phyloP scores from a whole-genome alignment of 2,113 vertebrate genomes.

The Neoarius graeffei region DNA sequence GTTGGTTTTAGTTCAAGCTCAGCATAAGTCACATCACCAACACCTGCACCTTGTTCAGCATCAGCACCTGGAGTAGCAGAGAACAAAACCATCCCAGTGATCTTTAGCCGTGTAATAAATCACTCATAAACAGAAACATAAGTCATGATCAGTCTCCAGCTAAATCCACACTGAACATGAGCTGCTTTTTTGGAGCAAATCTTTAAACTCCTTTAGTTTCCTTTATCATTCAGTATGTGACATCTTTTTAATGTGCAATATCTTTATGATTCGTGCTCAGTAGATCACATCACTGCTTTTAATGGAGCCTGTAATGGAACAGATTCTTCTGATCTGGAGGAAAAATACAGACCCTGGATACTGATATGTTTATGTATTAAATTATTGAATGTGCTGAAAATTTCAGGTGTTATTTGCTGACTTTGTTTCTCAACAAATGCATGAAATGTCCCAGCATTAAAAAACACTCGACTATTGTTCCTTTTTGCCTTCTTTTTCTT shows the following conservation, averaged over 20 bases:
- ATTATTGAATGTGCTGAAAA: neutral
- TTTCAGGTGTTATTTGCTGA: neutral
- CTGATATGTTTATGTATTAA: neutral
- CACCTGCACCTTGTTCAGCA: neutral
- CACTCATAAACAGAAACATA: neutral
- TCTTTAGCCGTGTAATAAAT: neutral
- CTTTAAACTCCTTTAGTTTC: neutral
- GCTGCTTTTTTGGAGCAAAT: neutral
- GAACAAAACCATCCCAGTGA: slow-evolving; percentile 13
- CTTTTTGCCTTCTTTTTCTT: neutral
- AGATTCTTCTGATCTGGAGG: neutral
- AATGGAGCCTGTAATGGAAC: neutral
- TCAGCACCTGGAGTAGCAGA: slow-evolving; percentile 12
- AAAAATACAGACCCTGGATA: neutral
- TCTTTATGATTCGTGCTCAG: neutral
- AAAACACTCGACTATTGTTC: neutral
- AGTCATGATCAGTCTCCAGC: neutral
- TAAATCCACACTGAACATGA: neutral
- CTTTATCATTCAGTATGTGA: neutral
- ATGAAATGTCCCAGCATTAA: neutral
- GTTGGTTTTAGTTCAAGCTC: slow-evolving; percentile 1
- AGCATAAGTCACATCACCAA: slow-evolving; percentile 14
- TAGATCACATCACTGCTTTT: neutral
- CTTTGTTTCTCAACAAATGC: neutral
- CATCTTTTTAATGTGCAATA: neutral